Conservation (phyloP, 2,888 invertebrate species). For the Stenotaenia linearis region DNA sequence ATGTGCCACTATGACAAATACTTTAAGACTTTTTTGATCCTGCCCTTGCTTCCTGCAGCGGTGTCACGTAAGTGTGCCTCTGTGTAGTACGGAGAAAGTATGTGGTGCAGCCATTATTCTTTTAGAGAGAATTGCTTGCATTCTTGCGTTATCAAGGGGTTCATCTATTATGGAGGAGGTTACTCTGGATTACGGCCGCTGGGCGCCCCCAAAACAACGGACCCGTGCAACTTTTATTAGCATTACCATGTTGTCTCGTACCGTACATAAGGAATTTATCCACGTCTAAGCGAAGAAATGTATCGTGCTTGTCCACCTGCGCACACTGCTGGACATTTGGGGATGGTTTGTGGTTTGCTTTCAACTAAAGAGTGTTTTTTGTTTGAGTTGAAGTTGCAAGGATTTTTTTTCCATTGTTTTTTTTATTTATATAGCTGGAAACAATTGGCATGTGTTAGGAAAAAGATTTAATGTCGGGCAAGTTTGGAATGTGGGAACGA, state of each 20-base stretch:
- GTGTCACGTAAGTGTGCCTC: background rate
- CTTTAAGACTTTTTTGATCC: no score
- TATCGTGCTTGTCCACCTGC: background rate
- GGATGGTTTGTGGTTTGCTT: background rate
- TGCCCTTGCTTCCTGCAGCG: no score
- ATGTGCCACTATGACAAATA: no score
- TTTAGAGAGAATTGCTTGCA: slow-evolving; percentile 1
- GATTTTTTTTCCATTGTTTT: background rate
- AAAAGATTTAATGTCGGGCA: background rate
- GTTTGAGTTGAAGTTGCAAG: background rate
- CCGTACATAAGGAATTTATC: background rate
- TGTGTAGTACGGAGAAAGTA: background rate
- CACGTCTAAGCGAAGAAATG: background rate
- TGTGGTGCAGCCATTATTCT: slow-evolving; percentile 1
- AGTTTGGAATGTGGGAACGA: background rate
- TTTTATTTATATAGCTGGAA: background rate
- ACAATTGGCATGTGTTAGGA: background rate
- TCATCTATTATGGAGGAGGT: background rate
- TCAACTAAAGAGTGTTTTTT: background rate
- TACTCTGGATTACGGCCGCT: background rate
- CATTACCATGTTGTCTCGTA: background rate
- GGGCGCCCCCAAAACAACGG: background rate
- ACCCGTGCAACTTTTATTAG: slow-evolving; percentile 6
- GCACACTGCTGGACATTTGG: background rate
- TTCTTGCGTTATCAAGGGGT: slow-evolving; percentile 11